Conservation (phyloP, 2,797 vertebrate species). For the Trachurus trachurus region DNA sequence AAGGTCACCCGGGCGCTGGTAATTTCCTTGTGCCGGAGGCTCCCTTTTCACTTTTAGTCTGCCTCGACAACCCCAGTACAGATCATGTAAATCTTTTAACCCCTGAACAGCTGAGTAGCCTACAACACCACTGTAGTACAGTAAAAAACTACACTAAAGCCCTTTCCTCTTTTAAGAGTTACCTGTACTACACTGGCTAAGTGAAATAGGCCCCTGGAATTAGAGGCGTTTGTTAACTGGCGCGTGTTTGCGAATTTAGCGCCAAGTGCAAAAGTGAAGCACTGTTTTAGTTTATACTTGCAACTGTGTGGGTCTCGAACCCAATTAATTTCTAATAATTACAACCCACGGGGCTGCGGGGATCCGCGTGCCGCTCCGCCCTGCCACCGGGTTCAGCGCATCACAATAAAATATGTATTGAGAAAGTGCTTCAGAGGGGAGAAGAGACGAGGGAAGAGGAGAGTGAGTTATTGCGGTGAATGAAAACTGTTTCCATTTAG, state of each 20-base stretch:
- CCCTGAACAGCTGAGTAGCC: conserved; percentile 83
- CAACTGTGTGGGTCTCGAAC: conserved; percentile 88
- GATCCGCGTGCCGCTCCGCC: conserved; percentile 85
- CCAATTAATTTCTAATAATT: conserved; percentile 98
- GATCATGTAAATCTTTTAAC: conserved; percentile 88
- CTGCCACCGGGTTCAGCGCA: conserved; percentile 88
- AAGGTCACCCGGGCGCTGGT: conserved; percentile 97
- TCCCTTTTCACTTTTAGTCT: conserved; percentile 96
- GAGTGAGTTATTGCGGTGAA: conserved; percentile 92
- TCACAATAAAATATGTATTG: conserved; percentile 92
- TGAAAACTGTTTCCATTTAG: conserved; percentile 96
- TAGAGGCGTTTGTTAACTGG: conserved; percentile 27
- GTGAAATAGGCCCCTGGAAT: neutral
- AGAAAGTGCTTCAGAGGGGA: conserved; percentile 86
- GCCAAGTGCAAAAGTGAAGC: conserved; percentile 74
- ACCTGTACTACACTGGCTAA: neutral
- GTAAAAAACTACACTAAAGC: neutral
- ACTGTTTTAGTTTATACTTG: conserved; percentile 89
- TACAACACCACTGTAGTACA: conserved; percentile 67
- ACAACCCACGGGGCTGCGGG: conserved; percentile 90
- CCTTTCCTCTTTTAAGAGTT: neutral
- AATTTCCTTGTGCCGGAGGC: conserved; percentile 98
- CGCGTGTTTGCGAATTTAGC: conserved; percentile 54
- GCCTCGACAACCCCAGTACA: conserved; percentile 89
- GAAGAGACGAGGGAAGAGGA: conserved; percentile 58